Percentiles rank a stretch among this genome's conserved stretches.
Evolutionary conservation across 2,797 vertebrate genomes (phyloP).

Genomic region (Acrossocheilus fasciatus): DNA sequence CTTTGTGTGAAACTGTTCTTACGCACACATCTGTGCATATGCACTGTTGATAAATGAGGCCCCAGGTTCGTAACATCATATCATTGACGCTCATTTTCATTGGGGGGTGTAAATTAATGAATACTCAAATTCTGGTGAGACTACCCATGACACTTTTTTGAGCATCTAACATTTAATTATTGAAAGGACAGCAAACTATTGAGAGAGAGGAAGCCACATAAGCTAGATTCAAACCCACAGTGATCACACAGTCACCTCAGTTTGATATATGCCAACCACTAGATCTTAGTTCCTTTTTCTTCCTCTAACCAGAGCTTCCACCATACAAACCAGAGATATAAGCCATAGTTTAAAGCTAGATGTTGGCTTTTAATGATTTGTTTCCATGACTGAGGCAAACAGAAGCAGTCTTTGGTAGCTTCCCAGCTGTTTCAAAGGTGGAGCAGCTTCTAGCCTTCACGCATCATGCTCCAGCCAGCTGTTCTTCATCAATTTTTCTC

Average conservation of each 20-base stretch:
- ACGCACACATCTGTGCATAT: no score
- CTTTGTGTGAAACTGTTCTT: no score
- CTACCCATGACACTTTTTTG: neutral
- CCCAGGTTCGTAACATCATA: neutral
- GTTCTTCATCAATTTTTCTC: slow-evolving; percentile 82
- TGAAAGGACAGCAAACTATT: neutral
- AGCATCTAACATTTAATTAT: neutral
- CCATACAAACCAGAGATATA: neutral
- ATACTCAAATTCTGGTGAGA: neutral
- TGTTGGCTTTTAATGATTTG: slow-evolving; percentile 48
- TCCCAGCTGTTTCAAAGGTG: slow-evolving; percentile 44
- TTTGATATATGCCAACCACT: neutral
- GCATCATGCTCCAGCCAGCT: slow-evolving; percentile 74
- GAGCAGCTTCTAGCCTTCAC: slow-evolving; percentile 45
- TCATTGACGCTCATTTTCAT: neutral
- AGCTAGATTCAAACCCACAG: neutral
- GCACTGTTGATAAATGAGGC: no score
- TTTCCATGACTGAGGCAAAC: slow-evolving; percentile 7
- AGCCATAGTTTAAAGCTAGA: slow-evolving; percentile 1
- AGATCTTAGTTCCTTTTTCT: neutral
- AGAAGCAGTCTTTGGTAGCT: slow-evolving; percentile 42
- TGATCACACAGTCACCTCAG: neutral
- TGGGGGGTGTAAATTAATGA: neutral
- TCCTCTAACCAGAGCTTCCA: slow-evolving; percentile 30
- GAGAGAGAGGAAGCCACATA: neutral